phyloP scores from a whole-genome alignment of 2,113 vertebrate genomes.

The Hystrix cristata region DNA sequence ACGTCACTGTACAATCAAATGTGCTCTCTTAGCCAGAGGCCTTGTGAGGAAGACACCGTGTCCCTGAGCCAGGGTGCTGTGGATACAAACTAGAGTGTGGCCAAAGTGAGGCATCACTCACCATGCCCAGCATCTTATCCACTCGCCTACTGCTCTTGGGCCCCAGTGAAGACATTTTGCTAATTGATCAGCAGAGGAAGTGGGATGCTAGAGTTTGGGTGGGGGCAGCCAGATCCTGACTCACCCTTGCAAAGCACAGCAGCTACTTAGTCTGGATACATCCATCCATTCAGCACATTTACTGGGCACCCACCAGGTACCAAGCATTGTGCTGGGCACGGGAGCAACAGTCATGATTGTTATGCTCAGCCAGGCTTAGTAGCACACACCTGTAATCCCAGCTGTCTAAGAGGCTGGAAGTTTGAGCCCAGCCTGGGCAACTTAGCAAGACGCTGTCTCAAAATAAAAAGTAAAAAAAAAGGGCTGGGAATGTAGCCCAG shows the following conservation, averaged over 20 bases:
- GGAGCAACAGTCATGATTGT: background rate
- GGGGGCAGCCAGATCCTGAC: background rate
- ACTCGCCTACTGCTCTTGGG: background rate
- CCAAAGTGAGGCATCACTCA: rapidly evolving
- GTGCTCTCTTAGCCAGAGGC: background rate
- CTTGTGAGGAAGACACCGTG: background rate
- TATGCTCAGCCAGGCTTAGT: background rate
- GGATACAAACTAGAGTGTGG: background rate
- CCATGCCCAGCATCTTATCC: rapidly evolving
- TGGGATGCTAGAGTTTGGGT: rapidly evolving
- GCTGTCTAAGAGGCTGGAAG: background rate
- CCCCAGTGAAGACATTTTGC: background rate
- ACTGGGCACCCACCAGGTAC: background rate
- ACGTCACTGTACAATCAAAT: background rate
- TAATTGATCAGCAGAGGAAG: background rate
- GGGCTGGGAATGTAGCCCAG: background rate
- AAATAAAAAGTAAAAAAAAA: background rate
- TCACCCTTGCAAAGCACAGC: too few relatives aligned
- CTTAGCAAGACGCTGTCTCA: background rate
- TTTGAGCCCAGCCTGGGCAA: background rate
- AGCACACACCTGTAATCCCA: background rate
- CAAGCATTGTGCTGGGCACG: background rate
- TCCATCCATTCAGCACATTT: background rate
- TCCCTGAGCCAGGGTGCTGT: background rate
- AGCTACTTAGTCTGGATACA: background rate